Base-by-base conservation (phyloP, 2,888 invertebrate genomes). In the Rapana venosa region DNA sequence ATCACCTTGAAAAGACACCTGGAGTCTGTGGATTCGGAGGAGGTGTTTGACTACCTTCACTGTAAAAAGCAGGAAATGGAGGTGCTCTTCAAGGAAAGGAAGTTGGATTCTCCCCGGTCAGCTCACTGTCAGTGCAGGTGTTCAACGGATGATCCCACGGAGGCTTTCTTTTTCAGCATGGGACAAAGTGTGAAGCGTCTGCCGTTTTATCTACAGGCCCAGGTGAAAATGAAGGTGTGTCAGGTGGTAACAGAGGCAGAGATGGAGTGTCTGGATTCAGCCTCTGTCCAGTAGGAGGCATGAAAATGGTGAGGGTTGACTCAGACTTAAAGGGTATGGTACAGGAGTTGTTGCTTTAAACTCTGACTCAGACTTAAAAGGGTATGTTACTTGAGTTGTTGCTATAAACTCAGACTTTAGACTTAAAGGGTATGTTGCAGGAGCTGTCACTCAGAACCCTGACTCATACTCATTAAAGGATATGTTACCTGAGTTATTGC, bases 151-250 rank as follows among this genome's bases (percentile, higher is more conserved):
- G 88, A 88, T 32, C 88, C 88, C 30, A 79, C 79, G 11, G 81
- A 88, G 32, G 81, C 88, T 22, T 88, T 88, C 35, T 88, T 88
- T 58, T 88, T 81, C 81, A 88, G 88, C 36, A 88, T 88, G 88
- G 88, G 88, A 15, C 88, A 88, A 35, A 88, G 88, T 61, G 88
- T 88, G 81, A 79, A 83, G 36, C 47, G 88, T 6, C 61, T 88
- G 88, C 88, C 88, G 17, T 88, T 88, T 81, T 79, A 88, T 30
- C 36, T 88, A 56, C 88, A 88, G 35, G 88, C 88, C 11, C 79
- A 79, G 61, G 88, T 88, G 26, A 88, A 88, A 83, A 88, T 88
- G 88, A 88, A 88, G 47, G 88, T 88, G n/a, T 88, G 88, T 36
- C 88, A 88, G 61, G n/a, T 79, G 15, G 88, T 88, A n/a, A 88